A percentile compares a stretch with the other conserved stretches of the same genome.
phyloP scores from a whole-genome alignment of 2,888 invertebrate species.

The Boloria euphrosyne region DNA sequence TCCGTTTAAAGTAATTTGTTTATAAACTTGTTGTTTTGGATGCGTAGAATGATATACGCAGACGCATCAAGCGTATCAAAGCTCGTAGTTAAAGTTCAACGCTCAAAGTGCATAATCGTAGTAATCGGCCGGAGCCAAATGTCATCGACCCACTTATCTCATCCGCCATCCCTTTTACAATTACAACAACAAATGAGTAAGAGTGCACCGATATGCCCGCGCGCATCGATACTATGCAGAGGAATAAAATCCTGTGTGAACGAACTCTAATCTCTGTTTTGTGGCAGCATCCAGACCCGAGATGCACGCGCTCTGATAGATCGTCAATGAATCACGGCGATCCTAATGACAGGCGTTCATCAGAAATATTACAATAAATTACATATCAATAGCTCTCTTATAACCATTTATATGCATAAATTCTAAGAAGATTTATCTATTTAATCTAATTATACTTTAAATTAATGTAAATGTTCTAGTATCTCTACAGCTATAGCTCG shows the following conservation, averaged over 20 bases:
- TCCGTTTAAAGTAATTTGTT: background rate
- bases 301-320: constrained; percentile 66
- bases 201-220: constrained; percentile 76
- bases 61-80: constrained; percentile 51
- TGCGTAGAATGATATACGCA: constrained; percentile 15
- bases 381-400: background rate
- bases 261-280: constrained; percentile 81
- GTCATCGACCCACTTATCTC: constrained; percentile 82
- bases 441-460: constrained; percentile 1
- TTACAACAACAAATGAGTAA: constrained; percentile 83
- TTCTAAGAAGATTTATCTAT: background rate
- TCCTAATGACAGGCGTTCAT: constrained; percentile 34
- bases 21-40: background rate
- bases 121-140: constrained; percentile 80
- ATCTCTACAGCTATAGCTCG: too few relatives aligned
- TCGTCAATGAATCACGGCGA: constrained; percentile 48
- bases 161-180: constrained; percentile 83
- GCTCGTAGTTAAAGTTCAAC: constrained; percentile 75
- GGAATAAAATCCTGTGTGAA: constrained; percentile 83
- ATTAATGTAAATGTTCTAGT: background rate
- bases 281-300: constrained; percentile 73
- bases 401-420: constrained; percentile 1
- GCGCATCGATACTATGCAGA: constrained; percentile 74
- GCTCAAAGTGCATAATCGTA: constrained; percentile 82
- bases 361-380: constrained; percentile 27